phyloP scores from a whole-genome alignment of 2,797 vertebrate species.

The Cyclopterus lumpus region DNA sequence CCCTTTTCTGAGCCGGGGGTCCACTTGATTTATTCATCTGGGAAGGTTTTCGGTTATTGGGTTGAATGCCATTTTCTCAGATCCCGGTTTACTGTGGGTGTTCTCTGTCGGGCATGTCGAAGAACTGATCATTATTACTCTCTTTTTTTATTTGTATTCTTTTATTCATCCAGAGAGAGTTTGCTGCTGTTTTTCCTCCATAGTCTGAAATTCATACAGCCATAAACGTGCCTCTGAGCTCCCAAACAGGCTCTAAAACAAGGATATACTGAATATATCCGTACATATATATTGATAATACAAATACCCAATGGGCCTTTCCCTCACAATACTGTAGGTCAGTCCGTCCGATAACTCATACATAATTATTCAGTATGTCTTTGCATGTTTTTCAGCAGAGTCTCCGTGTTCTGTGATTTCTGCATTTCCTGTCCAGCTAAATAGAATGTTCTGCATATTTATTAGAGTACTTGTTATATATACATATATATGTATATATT shows the following conservation, averaged over 20 bases:
- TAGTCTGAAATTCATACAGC: constrained; percentile 16
- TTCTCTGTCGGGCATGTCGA: constrained; percentile 40
- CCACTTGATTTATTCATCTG: constrained; percentile 75
- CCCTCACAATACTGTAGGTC: neutral
- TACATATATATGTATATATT: too few species aligned
- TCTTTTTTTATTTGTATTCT: neutral
- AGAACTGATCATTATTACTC: constrained; percentile 32
- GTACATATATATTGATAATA: neutral
- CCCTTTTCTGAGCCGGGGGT: constrained; percentile 28
- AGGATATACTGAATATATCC: neutral
- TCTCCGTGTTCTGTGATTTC: neutral
- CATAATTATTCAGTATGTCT: neutral
- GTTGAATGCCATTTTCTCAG: constrained; percentile 48
- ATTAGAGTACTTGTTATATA: too few species aligned
- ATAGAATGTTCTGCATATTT: neutral
- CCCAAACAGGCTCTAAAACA: constrained; percentile 35
- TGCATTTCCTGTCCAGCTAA: neutral
- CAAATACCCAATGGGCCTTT: neutral
- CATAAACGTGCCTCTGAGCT: constrained; percentile 25
- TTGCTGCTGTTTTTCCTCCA: neutral
- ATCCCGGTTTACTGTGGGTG: constrained; percentile 25
- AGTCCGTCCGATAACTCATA: neutral
- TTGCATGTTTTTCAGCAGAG: neutral
- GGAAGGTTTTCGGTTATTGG: constrained; percentile 36
- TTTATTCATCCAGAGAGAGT: constrained; percentile 39